Conservation (phyloP, 92 coral and sea anemone species). For the Scolanthus callimorphus region DNA sequence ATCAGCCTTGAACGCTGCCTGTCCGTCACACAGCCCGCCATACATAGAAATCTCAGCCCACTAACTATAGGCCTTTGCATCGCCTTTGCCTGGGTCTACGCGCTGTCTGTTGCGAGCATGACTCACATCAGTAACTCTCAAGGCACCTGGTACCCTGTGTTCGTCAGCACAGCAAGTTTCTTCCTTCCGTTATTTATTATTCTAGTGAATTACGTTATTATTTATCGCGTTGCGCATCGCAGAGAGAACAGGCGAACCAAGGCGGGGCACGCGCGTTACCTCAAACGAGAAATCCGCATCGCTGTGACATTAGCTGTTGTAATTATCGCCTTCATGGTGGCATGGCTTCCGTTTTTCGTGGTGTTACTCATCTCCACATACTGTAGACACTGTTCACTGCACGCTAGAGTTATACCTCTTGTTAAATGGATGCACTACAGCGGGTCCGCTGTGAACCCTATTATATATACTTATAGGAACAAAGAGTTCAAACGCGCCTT, state of each 20-base stretch:
- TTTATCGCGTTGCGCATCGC: conserved; percentile 76
- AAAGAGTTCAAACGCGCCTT: conserved; percentile 71
- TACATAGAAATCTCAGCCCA: conserved; percentile 78
- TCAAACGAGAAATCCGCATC: conserved; percentile 84
- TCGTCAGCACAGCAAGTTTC: conserved; percentile 70
- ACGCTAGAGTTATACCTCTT: conserved; percentile 32
- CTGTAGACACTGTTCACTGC: conserved; percentile 39
- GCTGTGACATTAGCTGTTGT: conserved; percentile 92
- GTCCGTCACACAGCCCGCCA: conserved; percentile 87
- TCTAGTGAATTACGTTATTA: conserved; percentile 66
- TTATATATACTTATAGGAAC: conserved; percentile 87
- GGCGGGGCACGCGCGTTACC: conserved; percentile 64
- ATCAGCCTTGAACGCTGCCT: conserved; percentile 91
- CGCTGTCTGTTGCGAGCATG: conserved; percentile 54
- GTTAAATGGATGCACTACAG: conserved; percentile 95
- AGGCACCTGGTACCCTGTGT: conserved; percentile 60
- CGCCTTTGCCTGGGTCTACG: conserved; percentile 74
- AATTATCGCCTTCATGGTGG: conserved; percentile 75
- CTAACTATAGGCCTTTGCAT: conserved; percentile 48
- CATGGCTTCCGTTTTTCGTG: conserved; percentile 87
- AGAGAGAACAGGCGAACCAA: conserved; percentile 39
- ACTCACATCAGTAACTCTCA: conserved; percentile 30
- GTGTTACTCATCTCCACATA: conserved; percentile 42
- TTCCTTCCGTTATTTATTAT: conserved; percentile 74
- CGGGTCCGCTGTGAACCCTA: conserved; percentile 86